Conservation (phyloP, 2,797 vertebrate genomes). For the Anguilla megastoma region DNA sequence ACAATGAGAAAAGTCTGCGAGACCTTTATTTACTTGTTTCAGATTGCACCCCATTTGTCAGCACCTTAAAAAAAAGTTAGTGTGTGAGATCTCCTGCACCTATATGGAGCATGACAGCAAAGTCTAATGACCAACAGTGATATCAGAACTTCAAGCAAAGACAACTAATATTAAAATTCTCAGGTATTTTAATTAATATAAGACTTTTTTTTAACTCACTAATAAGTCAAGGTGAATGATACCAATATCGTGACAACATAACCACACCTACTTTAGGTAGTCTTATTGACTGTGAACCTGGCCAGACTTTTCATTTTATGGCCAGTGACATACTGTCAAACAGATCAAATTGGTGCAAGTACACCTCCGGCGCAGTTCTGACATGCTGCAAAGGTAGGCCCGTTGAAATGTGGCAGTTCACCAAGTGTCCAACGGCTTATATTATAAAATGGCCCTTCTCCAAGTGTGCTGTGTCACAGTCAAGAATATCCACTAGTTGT, state of each 20-base stretch:
- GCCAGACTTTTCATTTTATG: neutral
- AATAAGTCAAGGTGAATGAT: neutral
- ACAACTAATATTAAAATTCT: neutral
- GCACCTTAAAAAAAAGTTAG: neutral
- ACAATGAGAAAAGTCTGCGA: neutral
- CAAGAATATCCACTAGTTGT: neutral
- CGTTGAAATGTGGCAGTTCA: neutral
- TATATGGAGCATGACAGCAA: neutral
- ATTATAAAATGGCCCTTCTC: neutral
- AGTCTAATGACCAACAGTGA: neutral
- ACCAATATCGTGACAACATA: neutral
- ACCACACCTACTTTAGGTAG: neutral
- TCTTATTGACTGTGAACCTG: neutral
- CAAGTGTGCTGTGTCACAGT: neutral
- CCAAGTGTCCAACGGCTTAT: neutral
- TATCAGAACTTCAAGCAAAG: neutral
- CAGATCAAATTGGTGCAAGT: neutral
- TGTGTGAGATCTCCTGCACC: neutral
- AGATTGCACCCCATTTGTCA: neutral
- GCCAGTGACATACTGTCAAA: neutral
- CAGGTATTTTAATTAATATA: neutral
- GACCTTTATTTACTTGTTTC: neutral
- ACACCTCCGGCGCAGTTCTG: neutral
- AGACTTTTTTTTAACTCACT: neutral
- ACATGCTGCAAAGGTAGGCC: neutral